Conservation (phyloP, 2,888 invertebrate species). For the Drosophila borealis region DNA sequence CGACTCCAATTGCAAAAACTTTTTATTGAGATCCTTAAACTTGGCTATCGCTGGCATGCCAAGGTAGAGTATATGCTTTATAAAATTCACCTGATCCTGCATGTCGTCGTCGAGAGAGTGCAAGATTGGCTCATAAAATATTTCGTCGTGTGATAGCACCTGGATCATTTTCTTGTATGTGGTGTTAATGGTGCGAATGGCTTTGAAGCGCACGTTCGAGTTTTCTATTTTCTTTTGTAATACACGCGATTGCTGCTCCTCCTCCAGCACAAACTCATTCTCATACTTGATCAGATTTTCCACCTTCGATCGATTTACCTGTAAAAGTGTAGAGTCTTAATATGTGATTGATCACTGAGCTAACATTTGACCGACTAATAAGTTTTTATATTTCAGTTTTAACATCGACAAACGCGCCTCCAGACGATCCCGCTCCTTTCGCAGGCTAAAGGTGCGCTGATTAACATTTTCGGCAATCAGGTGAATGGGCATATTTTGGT, state of each 20-base stretch:
- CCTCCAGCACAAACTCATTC: slow-evolving; percentile 76
- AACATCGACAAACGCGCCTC: slow-evolving; percentile 66
- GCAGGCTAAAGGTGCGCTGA: slow-evolving; percentile 82
- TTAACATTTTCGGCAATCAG: slow-evolving; percentile 82
- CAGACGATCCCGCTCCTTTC: slow-evolving; percentile 83
- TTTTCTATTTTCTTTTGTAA: slow-evolving; percentile 81
- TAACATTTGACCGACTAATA: slow-evolving; percentile 62
- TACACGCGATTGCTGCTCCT: slow-evolving; percentile 72
- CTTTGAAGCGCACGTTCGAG: slow-evolving; percentile 81
- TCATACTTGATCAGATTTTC: slow-evolving; percentile 82
- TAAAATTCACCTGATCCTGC: slow-evolving; percentile 81
- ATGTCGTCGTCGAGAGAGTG: slow-evolving; percentile 82
- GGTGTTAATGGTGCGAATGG: slow-evolving; percentile 78
- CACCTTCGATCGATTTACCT: slow-evolving; percentile 72
- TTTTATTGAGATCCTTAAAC: slow-evolving; percentile 70
- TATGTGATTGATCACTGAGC: neutral
- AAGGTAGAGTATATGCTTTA: slow-evolving; percentile 79
- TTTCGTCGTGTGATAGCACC: slow-evolving; percentile 78
- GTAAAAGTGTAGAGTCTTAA: no score
- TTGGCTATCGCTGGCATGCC: slow-evolving; percentile 81
- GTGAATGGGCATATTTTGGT: slow-evolving; percentile 82
- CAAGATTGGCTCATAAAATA: slow-evolving; percentile 83
- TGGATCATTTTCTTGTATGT: slow-evolving; percentile 82
- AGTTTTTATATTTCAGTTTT: slow-evolving; percentile 64
- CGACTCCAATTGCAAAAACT: slow-evolving; percentile 72